These are phyloP conservation scores for Alligator sinensis DNA, from an alignment of 2,113 vertebrate genomes.

Conservation along the genomic window DNA sequence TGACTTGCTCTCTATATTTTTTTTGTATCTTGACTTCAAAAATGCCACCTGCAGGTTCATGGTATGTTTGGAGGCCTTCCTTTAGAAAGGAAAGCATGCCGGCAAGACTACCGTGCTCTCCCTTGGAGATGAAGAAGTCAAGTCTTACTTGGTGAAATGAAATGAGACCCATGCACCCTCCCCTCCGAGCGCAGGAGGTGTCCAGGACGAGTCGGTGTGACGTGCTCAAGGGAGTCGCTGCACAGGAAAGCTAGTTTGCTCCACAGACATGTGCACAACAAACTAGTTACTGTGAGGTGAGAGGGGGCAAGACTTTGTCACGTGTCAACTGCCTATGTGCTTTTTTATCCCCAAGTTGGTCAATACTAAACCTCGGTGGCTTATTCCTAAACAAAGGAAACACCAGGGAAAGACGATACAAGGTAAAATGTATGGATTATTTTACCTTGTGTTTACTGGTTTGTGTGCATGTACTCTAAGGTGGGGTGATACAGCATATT, in stretches of 20 bases:
- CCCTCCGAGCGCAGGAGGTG: neutral
- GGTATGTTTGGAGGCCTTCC: neutral
- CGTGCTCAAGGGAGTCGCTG: too few relatives aligned
- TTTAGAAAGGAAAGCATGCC: neutral
- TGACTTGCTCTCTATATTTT: neutral
- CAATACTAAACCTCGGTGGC: too few relatives aligned
- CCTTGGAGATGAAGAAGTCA: neutral
- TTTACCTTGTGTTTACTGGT: too few relatives aligned
- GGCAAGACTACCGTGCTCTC: neutral
- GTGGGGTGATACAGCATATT: too few relatives aligned
- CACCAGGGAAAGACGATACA: too few relatives aligned
- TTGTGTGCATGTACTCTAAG: too few relatives aligned
- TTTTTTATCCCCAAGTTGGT: too few relatives aligned
- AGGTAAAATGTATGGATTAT: too few relatives aligned
- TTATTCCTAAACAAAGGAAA: too few relatives aligned
- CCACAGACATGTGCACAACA: too few relatives aligned
- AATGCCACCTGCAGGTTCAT: neutral
- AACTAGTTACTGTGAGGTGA: neutral
- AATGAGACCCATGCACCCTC: neutral
- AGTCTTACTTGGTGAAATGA: neutral
- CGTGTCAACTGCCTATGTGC: too few relatives aligned
- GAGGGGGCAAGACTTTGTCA: neutral
- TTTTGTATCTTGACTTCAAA: neutral
- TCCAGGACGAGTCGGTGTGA: neutral
- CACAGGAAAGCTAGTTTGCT: too few relatives aligned